Conservation (phyloP, 2,113 vertebrate genomes). For the Uropsilus gracilis region DNA sequence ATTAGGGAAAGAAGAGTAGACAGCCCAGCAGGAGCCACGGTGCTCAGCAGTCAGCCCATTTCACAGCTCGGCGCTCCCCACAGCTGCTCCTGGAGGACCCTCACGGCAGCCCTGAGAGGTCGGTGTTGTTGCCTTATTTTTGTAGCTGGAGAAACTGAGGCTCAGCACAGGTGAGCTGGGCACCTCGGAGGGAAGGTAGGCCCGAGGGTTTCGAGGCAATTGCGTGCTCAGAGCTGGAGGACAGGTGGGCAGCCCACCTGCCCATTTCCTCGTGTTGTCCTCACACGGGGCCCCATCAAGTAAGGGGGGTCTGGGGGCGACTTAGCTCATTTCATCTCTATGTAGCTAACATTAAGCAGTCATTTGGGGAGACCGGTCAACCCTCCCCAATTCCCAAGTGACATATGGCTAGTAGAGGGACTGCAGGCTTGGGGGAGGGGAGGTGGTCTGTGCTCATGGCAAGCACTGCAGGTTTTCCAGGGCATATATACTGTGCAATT, state of each 20-base stretch:
- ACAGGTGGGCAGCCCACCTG: not conserved
- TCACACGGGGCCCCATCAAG: not conserved
- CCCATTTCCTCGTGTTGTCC: not conserved
- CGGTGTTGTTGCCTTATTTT: not conserved
- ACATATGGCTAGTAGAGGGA: not conserved
- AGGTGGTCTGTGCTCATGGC: not conserved
- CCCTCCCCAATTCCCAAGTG: not conserved
- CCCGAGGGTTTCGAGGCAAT: not conserved
- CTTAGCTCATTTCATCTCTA: not conserved
- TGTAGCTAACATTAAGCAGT: not conserved
- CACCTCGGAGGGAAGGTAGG: no score
- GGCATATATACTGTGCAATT: not conserved
- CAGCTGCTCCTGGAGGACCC: not conserved
- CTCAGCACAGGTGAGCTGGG: not conserved
- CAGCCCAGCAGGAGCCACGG: no score
- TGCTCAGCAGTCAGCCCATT: not conserved
- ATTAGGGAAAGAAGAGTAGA: not conserved
- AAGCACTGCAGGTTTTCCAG: not conserved
- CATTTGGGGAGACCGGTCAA: not conserved
- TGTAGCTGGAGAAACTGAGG: not conserved
- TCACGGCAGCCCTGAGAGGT: not conserved
- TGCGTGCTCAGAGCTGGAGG: no score
- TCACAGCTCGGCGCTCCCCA: not conserved
- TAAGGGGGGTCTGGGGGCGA: not conserved
- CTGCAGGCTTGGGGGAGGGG: not conserved